phyloP scores from a whole-genome alignment of 2,113 vertebrate genomes.

The Cyprinodon brontotheroides region DNA sequence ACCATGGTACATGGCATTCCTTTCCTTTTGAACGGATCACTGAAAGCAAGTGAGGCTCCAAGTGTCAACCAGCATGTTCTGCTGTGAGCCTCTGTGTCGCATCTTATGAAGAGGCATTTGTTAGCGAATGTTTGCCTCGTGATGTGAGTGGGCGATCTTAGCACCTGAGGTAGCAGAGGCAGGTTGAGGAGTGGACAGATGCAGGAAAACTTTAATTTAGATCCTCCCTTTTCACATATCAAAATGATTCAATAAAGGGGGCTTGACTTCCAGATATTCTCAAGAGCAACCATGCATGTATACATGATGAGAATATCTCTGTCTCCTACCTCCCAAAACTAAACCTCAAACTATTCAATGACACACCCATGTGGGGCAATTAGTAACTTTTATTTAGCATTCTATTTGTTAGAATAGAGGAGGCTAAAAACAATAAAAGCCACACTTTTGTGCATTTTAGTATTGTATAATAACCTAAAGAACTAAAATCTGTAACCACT shows the following conservation, averaged over 20 bases:
- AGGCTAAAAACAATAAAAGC: not conserved
- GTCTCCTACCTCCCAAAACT: too few species aligned
- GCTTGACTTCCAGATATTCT: constrained; percentile 10
- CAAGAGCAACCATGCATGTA: not conserved
- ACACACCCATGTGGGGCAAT: not conserved
- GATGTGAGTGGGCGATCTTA: not conserved
- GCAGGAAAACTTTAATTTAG: not conserved
- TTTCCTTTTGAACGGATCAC: constrained; percentile 42
- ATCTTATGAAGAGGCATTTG: not conserved
- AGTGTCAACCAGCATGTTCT: not conserved
- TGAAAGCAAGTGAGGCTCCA: not conserved
- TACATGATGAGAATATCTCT: not conserved
- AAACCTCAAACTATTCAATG: not conserved
- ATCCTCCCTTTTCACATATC: constrained; percentile 18
- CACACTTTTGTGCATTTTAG: not conserved
- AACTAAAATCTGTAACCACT: not conserved
- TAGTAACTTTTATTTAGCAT: not conserved
- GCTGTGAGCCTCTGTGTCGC: not conserved
- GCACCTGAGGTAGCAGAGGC: constrained; percentile 15
- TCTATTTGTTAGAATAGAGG: not conserved
- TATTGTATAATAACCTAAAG: not conserved
- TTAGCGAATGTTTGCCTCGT: not conserved
- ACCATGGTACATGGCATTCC: constrained; percentile 50
- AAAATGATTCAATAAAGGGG: constrained; percentile 54
- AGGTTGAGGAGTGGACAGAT: constrained; percentile 12